These are phyloP conservation scores for Tapirus indicus DNA, from an alignment of 2,797 vertebrate genomes.

Conservation along the genomic window DNA sequence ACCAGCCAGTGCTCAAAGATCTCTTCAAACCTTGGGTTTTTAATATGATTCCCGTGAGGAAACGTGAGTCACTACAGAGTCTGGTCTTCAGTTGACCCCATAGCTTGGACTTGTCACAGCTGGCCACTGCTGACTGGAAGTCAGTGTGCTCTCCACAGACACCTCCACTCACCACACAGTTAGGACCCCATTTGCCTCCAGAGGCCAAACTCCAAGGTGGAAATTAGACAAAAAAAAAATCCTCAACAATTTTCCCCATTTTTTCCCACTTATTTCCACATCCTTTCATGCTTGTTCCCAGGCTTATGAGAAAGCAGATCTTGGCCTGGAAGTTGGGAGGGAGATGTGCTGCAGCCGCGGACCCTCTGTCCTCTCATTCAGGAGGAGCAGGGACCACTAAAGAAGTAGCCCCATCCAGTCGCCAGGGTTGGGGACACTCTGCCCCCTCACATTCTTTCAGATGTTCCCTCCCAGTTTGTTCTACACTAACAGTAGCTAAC, in stretches of 20 bases:
- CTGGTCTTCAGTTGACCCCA: background rate
- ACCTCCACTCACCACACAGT: fast-evolving
- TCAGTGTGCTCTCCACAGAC: background rate
- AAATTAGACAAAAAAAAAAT: background rate
- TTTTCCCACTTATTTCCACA: background rate
- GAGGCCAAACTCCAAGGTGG: background rate
- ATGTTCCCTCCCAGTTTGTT: fast-evolving
- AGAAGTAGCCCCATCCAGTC: background rate
- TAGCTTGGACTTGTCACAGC: background rate
- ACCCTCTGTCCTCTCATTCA: background rate
- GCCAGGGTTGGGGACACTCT: background rate
- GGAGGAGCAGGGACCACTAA: background rate
- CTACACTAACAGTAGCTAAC: background rate
- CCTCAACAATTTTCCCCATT: background rate
- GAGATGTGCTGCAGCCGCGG: fast-evolving
- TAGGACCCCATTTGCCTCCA: background rate
- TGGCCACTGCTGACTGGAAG: background rate
- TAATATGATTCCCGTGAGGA: background rate
- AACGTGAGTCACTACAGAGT: background rate
- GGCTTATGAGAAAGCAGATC: background rate
- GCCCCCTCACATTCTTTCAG: background rate
- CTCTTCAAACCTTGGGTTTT: background rate
- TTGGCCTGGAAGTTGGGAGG: background rate
- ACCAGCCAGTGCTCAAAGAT: background rate
- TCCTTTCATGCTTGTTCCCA: background rate